Percentiles rank a stretch among this genome's conserved stretches.
Evolutionary conservation across 1,140 invertebrate species (phyloP).

Genomic region (Ganaspis sp.): DNA sequence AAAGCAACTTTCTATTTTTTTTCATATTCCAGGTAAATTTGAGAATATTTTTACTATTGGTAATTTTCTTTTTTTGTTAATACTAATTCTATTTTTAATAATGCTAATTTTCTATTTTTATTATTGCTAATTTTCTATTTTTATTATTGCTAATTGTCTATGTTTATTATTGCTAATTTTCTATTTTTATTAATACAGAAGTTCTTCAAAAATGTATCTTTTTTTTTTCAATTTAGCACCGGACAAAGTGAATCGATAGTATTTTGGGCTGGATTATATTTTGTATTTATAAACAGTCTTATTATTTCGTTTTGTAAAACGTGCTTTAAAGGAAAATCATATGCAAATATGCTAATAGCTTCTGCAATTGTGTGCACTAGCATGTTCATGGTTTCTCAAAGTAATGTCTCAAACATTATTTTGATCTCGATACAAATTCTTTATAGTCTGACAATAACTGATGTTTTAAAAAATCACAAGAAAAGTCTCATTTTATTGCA

Average conservation of each 20-base stretch:
- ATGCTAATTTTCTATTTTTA: too few species aligned
- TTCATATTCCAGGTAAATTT: neutral
- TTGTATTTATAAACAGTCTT: neutral
- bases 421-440: slow-evolving; percentile 2
- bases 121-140: too few species aligned
- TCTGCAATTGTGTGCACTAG: neutral
- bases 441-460: neutral
- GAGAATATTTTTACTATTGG: neutral
- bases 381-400: neutral
- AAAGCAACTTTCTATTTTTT: neutral
- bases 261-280: slow-evolving; percentile 7
- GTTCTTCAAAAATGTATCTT: neutral
- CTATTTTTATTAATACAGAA: too few species aligned
- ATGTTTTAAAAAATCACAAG: neutral
- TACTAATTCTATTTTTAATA: too few species aligned
- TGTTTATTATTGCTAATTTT: too few species aligned
- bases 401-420: neutral
- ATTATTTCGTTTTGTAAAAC: neutral
- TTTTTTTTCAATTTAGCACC: neutral
- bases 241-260: neutral
- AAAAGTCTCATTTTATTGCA: neutral
- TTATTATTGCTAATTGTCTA: too few species aligned
- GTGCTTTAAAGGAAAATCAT: neutral
- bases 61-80: neutral
- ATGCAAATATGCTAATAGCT: neutral